Percentiles rank a stretch among this genome's conserved stretches.
phyloP scores from a whole-genome alignment of 2,797 vertebrate species.

The Hirundo rustica region DNA sequence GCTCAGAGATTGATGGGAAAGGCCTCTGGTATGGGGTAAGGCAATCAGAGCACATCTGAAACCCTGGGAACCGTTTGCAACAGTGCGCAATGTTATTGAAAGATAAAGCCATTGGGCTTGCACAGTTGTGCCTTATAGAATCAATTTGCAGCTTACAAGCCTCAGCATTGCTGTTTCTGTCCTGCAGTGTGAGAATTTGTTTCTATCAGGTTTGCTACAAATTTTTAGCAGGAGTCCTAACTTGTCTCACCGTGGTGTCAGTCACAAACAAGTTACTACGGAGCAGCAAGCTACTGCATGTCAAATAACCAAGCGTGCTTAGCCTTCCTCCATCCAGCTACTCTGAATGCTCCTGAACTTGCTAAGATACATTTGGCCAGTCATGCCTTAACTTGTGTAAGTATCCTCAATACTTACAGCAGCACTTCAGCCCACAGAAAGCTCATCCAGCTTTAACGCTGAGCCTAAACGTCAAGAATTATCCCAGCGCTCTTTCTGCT shows the following conservation, averaged over 20 bases:
- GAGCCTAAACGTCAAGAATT: background rate
- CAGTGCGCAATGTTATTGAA: background rate
- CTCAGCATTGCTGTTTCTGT: background rate
- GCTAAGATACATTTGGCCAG: background rate
- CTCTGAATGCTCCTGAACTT: background rate
- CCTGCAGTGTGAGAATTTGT: background rate
- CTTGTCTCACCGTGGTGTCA: background rate
- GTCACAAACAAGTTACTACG: background rate
- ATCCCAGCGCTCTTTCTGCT: background rate
- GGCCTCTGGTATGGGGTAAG: background rate
- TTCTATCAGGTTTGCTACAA: background rate
- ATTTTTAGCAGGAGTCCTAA: background rate
- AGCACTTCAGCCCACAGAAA: background rate
- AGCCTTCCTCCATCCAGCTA: background rate
- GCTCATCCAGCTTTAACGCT: background rate
- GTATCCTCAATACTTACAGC: background rate
- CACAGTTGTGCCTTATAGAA: background rate
- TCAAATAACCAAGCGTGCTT: background rate
- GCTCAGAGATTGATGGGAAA: background rate
- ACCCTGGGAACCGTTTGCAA: background rate
- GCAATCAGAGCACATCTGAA: background rate
- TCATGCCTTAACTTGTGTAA: background rate
- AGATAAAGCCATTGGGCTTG: background rate
- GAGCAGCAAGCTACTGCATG: background rate
- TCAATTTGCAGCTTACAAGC: background rate